Evolutionary conservation across 2,113 vertebrate species (phyloP).

Genomic region (Synchiropus splendidus): DNA sequence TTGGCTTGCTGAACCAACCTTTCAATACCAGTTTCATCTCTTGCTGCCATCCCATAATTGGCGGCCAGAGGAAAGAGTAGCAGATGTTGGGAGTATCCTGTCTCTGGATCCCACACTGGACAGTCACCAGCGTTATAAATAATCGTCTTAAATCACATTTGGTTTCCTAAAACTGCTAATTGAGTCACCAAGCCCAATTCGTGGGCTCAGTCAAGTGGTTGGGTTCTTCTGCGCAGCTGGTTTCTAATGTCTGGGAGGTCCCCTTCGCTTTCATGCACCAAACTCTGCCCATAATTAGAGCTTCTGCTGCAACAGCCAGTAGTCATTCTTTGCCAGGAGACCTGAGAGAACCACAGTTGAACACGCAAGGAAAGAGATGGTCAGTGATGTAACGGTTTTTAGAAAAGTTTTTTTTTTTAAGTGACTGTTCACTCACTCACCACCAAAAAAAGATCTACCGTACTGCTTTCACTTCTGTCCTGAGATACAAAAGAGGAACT

Average conservation of each 20-base stretch:
- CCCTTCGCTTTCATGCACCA: constrained; percentile 23
- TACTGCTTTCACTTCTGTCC: constrained; percentile 66
- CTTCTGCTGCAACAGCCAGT: constrained; percentile 33
- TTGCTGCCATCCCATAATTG: neutral
- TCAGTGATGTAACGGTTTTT: constrained; percentile 35
- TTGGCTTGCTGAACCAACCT: too few relatives aligned
- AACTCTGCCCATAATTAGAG: constrained; percentile 58
- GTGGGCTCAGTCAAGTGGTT: constrained; percentile 35
- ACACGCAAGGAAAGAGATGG: too few relatives aligned
- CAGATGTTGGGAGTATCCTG: constrained; percentile 37
- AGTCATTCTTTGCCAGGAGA: constrained; percentile 15
- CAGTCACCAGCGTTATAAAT: constrained; percentile 46
- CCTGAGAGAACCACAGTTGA: constrained; percentile 20
- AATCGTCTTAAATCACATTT: constrained; percentile 39
- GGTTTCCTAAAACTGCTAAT: too few relatives aligned
- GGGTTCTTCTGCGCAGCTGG: constrained; percentile 40
- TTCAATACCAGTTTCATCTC: neutral
- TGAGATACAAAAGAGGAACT: constrained; percentile 47
- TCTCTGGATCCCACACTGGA: constrained; percentile 18
- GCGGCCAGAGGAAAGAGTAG: constrained; percentile 21
- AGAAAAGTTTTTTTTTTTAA: constrained; percentile 12
- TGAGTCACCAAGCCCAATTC: too few relatives aligned
- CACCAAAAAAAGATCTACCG: constrained; percentile 39
- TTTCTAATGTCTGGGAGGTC: constrained; percentile 53
- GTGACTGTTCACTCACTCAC: constrained; percentile 39